Conservation (phyloP, 2,113 vertebrate genomes). For the Forbesichthys papilliferus region DNA sequence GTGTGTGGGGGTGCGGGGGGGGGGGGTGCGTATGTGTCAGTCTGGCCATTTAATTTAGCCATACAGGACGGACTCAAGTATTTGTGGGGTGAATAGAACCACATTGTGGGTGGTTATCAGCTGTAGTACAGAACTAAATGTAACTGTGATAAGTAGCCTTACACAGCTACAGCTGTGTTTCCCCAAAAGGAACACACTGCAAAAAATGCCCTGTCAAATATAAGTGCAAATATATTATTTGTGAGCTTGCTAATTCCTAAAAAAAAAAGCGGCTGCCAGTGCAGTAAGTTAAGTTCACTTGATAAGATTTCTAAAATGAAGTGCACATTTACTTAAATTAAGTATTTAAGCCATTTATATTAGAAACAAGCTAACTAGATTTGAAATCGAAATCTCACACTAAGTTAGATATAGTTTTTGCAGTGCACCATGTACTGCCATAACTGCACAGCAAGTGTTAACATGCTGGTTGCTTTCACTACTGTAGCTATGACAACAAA, state of each 20-base stretch:
- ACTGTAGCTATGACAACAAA: neutral
- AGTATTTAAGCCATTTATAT: no score
- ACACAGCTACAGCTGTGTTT: neutral
- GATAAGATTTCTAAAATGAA: no score
- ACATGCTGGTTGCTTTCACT: neutral
- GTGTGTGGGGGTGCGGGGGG: neutral
- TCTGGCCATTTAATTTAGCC: slow-evolving; percentile 28
- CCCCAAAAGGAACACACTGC: neutral
- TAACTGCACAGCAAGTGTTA: neutral
- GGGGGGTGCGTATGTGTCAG: slow-evolving; percentile 20
- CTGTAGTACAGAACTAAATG: neutral
- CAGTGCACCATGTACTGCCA: no score
- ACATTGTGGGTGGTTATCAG: neutral
- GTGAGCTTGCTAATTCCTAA: neutral
- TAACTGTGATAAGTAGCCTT: neutral
- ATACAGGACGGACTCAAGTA: slow-evolving; percentile 4
- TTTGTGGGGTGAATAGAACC: neutral
- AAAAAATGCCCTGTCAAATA: no score
- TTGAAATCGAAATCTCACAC: no score
- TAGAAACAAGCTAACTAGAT: no score
- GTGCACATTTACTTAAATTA: no score
- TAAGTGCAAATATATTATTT: no score
- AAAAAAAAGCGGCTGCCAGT: no score
- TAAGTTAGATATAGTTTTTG: no score
- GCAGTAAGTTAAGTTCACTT: no score